Conservation (phyloP, 2,888 invertebrate genomes). For the Laspeyria flexula region DNA sequence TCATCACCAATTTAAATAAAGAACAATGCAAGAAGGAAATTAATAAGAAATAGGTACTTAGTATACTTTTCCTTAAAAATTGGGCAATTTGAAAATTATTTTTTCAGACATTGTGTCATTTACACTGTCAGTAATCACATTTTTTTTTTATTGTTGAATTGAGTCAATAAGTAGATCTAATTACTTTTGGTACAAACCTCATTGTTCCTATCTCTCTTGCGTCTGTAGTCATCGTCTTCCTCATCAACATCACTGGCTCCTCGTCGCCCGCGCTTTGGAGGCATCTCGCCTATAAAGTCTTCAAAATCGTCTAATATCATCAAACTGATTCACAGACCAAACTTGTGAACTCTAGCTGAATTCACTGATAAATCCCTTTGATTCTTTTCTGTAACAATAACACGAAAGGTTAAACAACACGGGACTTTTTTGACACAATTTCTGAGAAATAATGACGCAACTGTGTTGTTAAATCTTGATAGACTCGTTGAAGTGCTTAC, state of each 20-base stretch:
- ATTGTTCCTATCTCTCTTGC: conserved; percentile 92
- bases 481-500: not conserved
- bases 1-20: no score
- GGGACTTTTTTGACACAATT: conserved; percentile 13
- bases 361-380: conserved; percentile 7
- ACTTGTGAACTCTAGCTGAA: conserved; percentile 21
- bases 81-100: no score
- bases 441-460: conserved; percentile 37
- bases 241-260: conserved; percentile 88
- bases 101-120: no score
- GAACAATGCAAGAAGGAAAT: no score
- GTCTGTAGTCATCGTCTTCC: conserved; percentile 90
- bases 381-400: conserved; percentile 8
- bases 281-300: conserved; percentile 64
- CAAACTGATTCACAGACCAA: conserved; percentile 51
- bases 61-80: no score
- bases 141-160: no score
- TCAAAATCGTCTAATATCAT: conserved; percentile 70
- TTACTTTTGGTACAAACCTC: conserved; percentile 85
- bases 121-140: no score
- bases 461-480: conserved; percentile 5
- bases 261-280: conserved; percentile 73
- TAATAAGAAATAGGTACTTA: no score
- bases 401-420: not conserved
- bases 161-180: no score